Percentiles rank a stretch among this genome's conserved stretches.
These are phyloP conservation scores for Prinia subflava DNA, from an alignment of 2,113 vertebrate genomes.

Conservation along the genomic window DNA sequence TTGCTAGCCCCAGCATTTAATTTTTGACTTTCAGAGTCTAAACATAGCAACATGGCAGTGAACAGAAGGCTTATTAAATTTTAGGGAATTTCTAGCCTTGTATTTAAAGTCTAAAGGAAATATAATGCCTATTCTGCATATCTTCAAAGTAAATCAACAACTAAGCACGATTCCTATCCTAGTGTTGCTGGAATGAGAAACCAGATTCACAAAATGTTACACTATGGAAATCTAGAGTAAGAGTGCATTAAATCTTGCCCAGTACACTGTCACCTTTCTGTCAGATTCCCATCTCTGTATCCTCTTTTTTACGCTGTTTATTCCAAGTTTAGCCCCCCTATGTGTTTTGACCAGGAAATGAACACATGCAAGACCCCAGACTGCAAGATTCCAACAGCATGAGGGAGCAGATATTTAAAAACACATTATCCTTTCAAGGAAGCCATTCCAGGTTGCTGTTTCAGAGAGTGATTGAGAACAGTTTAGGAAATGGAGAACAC, in stretches of 20 bases:
- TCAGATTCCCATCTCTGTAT: neutral
- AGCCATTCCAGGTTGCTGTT: neutral
- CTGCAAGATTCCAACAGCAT: neutral
- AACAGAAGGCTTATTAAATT: neutral
- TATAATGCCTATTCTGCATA: neutral
- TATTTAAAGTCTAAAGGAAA: neutral
- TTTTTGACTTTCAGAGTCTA: neutral
- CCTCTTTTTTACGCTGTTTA: neutral
- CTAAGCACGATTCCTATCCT: neutral
- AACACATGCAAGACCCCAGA: neutral
- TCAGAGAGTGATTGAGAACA: neutral
- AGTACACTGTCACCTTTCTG: neutral
- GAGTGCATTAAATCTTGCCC: neutral
- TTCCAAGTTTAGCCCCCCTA: neutral
- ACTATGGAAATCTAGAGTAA: conserved; percentile 16
- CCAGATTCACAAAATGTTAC: neutral
- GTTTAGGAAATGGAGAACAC: neutral
- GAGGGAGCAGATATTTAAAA: conserved; percentile 21
- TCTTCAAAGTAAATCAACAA: neutral
- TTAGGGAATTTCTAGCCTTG: neutral
- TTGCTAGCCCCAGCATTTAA: neutral
- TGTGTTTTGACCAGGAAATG: neutral
- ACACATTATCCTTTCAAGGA: neutral
- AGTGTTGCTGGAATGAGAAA: neutral
- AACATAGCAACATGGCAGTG: neutral